Percentiles rank a stretch among this genome's conserved stretches.
These are phyloP conservation scores for Sardina pilchardus DNA, from an alignment of 2,113 vertebrate genomes.

Conservation along the genomic window DNA sequence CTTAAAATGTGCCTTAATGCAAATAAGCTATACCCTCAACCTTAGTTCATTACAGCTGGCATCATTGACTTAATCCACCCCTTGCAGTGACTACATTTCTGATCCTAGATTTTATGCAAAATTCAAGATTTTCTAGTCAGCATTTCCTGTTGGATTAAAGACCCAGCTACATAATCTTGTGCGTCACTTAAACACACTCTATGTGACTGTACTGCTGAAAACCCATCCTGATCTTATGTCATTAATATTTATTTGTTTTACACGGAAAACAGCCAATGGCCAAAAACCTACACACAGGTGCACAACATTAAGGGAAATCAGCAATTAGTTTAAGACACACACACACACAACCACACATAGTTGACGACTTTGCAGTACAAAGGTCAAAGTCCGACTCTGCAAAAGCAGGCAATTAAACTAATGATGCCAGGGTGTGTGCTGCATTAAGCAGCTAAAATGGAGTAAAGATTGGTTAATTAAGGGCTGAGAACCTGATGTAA, in stretches of 20 bases:
- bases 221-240: background rate
- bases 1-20: background rate
- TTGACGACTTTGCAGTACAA: constrained; percentile 48
- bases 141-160: background rate
- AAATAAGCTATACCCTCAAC: background rate
- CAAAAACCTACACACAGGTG: constrained; percentile 41
- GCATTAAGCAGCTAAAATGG: constrained; percentile 71
- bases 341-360: constrained; percentile 32
- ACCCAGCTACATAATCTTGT: background rate
- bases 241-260: background rate
- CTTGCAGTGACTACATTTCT: background rate
- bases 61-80: background rate
- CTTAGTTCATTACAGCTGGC: background rate
- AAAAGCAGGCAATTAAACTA: constrained; percentile 61
- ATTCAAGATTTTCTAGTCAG: background rate
- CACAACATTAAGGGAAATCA: constrained; percentile 32
- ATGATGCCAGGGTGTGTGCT: constrained; percentile 61
- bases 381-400: constrained; percentile 57
- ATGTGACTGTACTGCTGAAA: background rate
- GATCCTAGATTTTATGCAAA: background rate
- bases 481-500: constrained; percentile 73
- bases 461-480: constrained; percentile 80
- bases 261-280: constrained; percentile 34
- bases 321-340: constrained; percentile 36
- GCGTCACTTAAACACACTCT: background rate